A percentile compares a stretch with the other conserved stretches of the same genome.
phyloP scores from a whole-genome alignment of 2,888 invertebrate genomes.

The Latrodectus hesperus region DNA sequence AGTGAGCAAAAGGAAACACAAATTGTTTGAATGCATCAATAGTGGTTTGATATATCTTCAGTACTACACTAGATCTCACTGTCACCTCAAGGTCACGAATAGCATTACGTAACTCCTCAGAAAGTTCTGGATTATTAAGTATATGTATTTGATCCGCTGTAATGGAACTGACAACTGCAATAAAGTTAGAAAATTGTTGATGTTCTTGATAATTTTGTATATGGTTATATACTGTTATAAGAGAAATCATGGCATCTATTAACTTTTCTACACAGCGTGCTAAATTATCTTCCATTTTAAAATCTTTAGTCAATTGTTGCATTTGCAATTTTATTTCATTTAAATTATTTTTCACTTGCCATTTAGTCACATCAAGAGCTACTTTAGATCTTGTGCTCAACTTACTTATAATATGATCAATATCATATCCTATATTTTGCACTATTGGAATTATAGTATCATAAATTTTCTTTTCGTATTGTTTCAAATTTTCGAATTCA shows the following conservation, averaged over 20 bases:
- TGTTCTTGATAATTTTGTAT: constrained; percentile 21
- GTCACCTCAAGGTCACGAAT: neutral
- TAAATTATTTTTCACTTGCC: constrained; percentile 19
- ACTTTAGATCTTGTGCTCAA: constrained; percentile 7
- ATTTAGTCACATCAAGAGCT: constrained; percentile 11
- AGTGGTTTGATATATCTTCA: neutral
- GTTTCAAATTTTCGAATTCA: neutral
- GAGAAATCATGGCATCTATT: constrained; percentile 9
- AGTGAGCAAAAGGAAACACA: constrained; percentile 26
- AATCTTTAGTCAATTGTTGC: neutral
- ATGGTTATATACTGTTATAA: constrained; percentile 4
- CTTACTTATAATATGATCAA: neutral
- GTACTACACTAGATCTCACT: constrained; percentile 10
- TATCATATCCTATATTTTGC: neutral
- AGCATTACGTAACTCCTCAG: neutral
- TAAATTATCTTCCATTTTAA: constrained; percentile 6
- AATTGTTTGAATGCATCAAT: constrained; percentile 32
- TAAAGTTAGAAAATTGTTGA: constrained; percentile 16
- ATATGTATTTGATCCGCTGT: neutral
- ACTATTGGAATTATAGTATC: constrained; percentile 9
- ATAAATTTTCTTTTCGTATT: constrained; percentile 25
- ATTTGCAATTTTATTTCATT: constrained; percentile 10
- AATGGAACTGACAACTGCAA: constrained; percentile 10
- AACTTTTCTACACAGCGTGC: constrained; percentile 4
- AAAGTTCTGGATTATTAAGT: neutral